Evolutionary conservation across 2,797 vertebrate genomes (phyloP).

Genomic region (Brachyrhaphis roseni): DNA sequence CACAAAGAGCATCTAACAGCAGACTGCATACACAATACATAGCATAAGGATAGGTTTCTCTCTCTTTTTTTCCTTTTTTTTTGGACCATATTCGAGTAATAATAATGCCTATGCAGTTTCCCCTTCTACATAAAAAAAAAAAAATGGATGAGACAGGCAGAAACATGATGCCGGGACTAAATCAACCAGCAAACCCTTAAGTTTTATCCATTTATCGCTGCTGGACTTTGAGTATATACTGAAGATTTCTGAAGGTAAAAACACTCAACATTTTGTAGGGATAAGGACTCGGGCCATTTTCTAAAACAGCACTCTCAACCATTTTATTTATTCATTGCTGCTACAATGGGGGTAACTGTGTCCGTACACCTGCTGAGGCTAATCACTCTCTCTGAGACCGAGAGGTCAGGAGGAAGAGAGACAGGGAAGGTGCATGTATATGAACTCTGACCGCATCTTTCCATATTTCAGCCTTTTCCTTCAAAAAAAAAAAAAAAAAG

Average conservation of each 20-base stretch:
- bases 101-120: not conserved
- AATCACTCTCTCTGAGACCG: constrained; percentile 69
- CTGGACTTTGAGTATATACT: not conserved
- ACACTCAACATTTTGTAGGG: not conserved
- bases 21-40: not conserved
- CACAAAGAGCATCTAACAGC: not conserved
- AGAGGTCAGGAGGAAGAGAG: constrained; percentile 46
- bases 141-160: not conserved
- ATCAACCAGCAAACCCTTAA: not conserved
- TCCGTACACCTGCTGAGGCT: constrained; percentile 49
- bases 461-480: constrained; percentile 14
- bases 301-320: not conserved
- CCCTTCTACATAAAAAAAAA: not conserved
- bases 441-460: constrained; percentile 43
- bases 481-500: not conserved
- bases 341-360: constrained; percentile 37
- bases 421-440: constrained; percentile 17
- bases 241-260: not conserved
- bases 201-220: not conserved
- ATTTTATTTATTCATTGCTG: constrained; percentile 26
- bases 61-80: not conserved
- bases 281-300: not conserved
- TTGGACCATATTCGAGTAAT: not conserved
- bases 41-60: not conserved
- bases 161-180: not conserved